Evolutionary conservation across 1,140 invertebrate species (phyloP).

Genomic region (Drosophila asahinai): DNA sequence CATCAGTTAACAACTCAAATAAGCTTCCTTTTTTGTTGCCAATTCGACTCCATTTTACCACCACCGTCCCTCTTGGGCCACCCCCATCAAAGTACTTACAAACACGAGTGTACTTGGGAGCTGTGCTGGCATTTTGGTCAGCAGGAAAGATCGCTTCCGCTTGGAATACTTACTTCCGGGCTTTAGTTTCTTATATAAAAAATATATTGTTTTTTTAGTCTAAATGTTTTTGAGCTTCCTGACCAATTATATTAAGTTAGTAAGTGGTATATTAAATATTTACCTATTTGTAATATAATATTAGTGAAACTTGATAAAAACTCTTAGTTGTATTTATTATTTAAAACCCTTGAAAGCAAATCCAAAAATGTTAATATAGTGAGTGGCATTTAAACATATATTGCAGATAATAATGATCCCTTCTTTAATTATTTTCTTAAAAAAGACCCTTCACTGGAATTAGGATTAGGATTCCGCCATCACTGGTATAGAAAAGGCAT

Average conservation of each 20-base stretch:
- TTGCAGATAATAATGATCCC: too few relatives aligned
- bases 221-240: too few relatives aligned
- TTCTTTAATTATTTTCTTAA: neutral
- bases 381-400: too few relatives aligned
- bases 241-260: neutral
- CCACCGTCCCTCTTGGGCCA: neutral
- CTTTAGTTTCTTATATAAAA: neutral
- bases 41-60: conserved; percentile 5
- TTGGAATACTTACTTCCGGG: neutral
- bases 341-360: neutral
- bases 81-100: conserved; percentile 9
- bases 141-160: neutral
- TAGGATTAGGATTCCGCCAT: conserved; percentile 10
- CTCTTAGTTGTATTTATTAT: neutral
- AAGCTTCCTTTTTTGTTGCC: conserved; percentile 38
- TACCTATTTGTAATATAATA: too few relatives aligned
- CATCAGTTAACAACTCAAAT: conserved; percentile 55
- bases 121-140: neutral
- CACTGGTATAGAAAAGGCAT: conserved; percentile 12
- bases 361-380: neutral
- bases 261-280: too few relatives aligned
- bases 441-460: neutral
- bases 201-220: neutral
- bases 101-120: neutral
- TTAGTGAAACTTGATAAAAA: neutral